Evolutionary conservation across 2,797 vertebrate species (phyloP).

Genomic region (Helarctos malayanus): DNA sequence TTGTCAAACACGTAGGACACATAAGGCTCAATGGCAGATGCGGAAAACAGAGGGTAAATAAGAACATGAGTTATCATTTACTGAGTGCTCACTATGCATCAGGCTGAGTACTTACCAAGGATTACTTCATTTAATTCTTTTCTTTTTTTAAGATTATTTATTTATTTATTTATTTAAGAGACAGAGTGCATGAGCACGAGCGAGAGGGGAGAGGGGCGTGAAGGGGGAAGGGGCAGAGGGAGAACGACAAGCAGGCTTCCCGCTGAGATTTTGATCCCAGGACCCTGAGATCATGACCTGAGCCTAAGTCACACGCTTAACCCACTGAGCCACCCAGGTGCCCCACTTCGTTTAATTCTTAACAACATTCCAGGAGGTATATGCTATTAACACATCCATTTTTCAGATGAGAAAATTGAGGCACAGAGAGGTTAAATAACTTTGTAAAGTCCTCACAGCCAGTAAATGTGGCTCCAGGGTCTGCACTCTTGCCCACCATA

Average conservation of each 20-base stretch:
- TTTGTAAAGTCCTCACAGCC: background rate
- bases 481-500: background rate
- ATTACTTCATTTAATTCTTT: background rate
- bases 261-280: background rate
- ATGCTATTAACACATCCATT: background rate
- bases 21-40: background rate
- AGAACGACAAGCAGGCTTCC: background rate
- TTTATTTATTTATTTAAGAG: background rate
- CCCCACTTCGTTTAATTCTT: background rate
- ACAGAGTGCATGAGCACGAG: background rate
- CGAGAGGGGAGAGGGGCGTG: fast-evolving
- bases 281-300: background rate
- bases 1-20: background rate
- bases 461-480: background rate
- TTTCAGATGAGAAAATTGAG: background rate
- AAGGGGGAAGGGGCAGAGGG: background rate
- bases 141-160: background rate
- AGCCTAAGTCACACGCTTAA: background rate
- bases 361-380: background rate
- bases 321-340: background rate
- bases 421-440: background rate
- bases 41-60: background rate
- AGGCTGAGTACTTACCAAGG: background rate
- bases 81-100: background rate
- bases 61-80: background rate